Percentiles rank a stretch among this genome's conserved stretches.
Evolutionary conservation across 2,797 vertebrate genomes (phyloP).

Genomic region (Cottoperca gobio): DNA sequence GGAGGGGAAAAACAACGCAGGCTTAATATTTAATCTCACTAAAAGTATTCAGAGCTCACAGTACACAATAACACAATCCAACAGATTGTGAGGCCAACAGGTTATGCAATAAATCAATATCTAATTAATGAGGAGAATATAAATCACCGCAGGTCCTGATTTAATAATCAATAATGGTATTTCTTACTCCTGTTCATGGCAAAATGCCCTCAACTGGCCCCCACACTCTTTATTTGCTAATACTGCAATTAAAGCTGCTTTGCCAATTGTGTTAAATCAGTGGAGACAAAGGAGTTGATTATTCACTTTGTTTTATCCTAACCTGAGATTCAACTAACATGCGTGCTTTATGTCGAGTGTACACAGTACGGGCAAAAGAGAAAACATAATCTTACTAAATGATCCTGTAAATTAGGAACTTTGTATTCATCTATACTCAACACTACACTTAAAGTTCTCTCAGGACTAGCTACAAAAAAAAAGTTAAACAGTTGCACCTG

Average conservation of each 20-base stretch:
- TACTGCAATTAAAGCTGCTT: constrained; percentile 49
- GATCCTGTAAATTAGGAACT: neutral
- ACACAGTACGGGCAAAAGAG: rapidly evolving
- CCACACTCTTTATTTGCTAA: constrained; percentile 62
- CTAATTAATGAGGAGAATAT: constrained; percentile 76
- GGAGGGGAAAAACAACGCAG: constrained; percentile 41
- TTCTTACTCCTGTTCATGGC: constrained; percentile 66
- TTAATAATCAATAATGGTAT: constrained; percentile 76
- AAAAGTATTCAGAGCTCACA: constrained; percentile 67
- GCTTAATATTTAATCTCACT: constrained; percentile 75
- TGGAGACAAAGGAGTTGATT: constrained; percentile 34
- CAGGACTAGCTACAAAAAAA: constrained; percentile 12
- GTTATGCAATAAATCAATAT: constrained; percentile 77
- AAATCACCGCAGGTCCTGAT: constrained; percentile 70
- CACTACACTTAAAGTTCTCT: constrained; percentile 18
- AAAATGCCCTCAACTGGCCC: constrained; percentile 59
- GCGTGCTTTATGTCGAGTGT: constrained; percentile 2
- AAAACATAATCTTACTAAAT: neutral
- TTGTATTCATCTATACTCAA: neutral
- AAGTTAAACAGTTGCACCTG: constrained; percentile 19
- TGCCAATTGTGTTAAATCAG: constrained; percentile 54
- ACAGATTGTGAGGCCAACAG: constrained; percentile 68
- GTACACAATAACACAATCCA: constrained; percentile 67
- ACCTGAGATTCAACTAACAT: constrained; percentile 16
- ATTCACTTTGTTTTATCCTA: constrained; percentile 38